Percentiles rank a stretch among this genome's conserved stretches.
Evolutionary conservation across 2,113 vertebrate species (phyloP).

Genomic region (Pseudorectes ferrugineus): DNA sequence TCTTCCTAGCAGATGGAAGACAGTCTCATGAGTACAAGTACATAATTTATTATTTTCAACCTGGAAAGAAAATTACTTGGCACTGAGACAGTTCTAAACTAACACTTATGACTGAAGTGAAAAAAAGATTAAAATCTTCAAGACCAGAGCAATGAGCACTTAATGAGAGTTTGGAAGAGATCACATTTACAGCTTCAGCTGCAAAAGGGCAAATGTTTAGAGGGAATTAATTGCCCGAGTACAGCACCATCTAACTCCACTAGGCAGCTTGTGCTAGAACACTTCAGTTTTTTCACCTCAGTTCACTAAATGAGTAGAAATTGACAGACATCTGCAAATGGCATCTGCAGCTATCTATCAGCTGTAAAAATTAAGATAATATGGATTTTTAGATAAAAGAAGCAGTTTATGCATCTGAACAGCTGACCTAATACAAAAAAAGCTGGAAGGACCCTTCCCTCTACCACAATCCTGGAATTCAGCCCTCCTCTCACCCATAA

Average conservation of each 20-base stretch:
- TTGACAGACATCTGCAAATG: neutral
- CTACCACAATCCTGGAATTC: neutral
- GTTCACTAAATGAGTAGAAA: neutral
- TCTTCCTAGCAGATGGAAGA: conserved; percentile 16
- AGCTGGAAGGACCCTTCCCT: neutral
- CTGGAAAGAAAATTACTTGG: conserved; percentile 3
- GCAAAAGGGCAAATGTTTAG: neutral
- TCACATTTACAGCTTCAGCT: neutral
- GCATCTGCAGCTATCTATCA: neutral
- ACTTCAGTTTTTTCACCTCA: neutral
- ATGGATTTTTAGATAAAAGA: neutral
- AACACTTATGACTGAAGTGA: neutral
- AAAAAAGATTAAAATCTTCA: neutral
- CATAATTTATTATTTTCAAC: neutral
- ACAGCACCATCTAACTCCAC: neutral
- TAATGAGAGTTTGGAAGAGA: neutral
- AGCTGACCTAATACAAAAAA: neutral
- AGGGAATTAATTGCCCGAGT: neutral
- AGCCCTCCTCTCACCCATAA: neutral
- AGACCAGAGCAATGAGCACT: neutral
- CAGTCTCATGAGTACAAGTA: neutral
- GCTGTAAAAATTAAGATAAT: neutral
- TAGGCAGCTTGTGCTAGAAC: neutral
- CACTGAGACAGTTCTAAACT: neutral
- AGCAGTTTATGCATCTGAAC: neutral